Evolutionary conservation across 2,888 invertebrate species (phyloP), one percentile per base, ranked within the genome.

Genomic region (Xylota sylvarum): DNA sequence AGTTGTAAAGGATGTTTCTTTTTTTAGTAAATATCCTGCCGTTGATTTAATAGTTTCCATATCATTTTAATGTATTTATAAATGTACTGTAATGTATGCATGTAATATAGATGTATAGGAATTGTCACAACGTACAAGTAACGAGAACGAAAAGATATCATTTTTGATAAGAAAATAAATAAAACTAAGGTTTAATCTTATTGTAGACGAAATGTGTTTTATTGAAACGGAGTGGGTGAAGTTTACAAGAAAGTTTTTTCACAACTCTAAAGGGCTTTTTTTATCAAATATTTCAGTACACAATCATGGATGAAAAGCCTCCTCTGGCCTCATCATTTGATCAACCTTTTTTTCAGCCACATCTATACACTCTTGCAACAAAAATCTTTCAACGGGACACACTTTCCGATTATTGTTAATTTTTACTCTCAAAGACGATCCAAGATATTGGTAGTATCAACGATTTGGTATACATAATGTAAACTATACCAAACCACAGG

Each of bases 41-140:
- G 81, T 86, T 86, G 67, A 77, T 78, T 81, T 62, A 62, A 62
- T 70, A 65, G 12, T 56, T 70, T 50, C 43, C 86, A 86, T 82
- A 86, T 86, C 86, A 82, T 56, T 82, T 80, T 17, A 23, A 23
- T 23, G 23, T 23, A 52, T 35, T 43, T 9, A 35, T 50, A 19
- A 55, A 52, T 67, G 30, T 50, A 70, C n/a, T n/a, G n/a, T n/a
- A n/a, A n/a, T 23, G 23, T 3, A 23, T 40, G 60, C 27, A 52
- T 65, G 46, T 55, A 55, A 35, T 37, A 10, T 74, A 46, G 48
- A 55, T 72, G 43, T 70, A 27, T 56, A 56, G 62, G 56, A 70
- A 84, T 84, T 79, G 84, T 84, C 79, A 84, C 79, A 84, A 84
- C 69, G 69, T 79, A 79, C 62, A 79, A 78, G 50, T 76, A 74